Evolutionary conservation across 2,888 invertebrate species (phyloP).

Genomic region (Microctonus brassicae): DNA sequence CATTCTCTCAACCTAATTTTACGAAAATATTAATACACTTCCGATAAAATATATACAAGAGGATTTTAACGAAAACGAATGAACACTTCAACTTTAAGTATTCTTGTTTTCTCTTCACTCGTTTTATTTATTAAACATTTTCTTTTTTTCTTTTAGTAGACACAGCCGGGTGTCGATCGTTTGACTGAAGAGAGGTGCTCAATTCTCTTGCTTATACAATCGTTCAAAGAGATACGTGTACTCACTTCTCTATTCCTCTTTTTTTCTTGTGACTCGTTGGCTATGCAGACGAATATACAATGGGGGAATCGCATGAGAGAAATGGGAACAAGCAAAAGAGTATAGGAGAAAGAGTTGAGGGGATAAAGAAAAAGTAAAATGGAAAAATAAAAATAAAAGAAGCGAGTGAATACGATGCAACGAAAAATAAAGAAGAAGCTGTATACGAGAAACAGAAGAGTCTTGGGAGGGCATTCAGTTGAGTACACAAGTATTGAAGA

Average conservation of each 20-base stretch:
- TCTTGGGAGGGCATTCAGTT: slow-evolving; percentile 36
- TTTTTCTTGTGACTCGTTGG: slow-evolving; percentile 17
- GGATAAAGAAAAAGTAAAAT: neutral
- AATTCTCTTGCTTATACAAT: slow-evolving; percentile 38
- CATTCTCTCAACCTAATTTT: too few relatives aligned
- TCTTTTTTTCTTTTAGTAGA: slow-evolving; percentile 37
- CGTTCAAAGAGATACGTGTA: slow-evolving; percentile 41
- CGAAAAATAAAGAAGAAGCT: slow-evolving; percentile 17
- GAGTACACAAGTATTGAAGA: slow-evolving; percentile 10
- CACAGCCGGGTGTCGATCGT: slow-evolving; percentile 19
- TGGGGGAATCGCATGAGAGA: neutral
- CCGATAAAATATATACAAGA: slow-evolving; percentile 13
- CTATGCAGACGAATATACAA: slow-evolving; percentile 25
- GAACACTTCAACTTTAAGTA: neutral
- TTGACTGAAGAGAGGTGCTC: slow-evolving; percentile 19
- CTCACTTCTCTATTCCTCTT: slow-evolving; percentile 3
- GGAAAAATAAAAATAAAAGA: neutral
- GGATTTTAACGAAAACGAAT: slow-evolving; percentile 3
- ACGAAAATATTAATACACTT: too few relatives aligned
- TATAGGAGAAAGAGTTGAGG: neutral
- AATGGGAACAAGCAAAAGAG: neutral
- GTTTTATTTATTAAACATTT: slow-evolving; percentile 28
- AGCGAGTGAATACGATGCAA: slow-evolving; percentile 1
- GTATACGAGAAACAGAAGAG: slow-evolving; percentile 19
- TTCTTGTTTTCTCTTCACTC: neutral